Evolutionary conservation across 1,140 invertebrate genomes (phyloP), one percentile per base, ranked within the genome.

Genomic region (Drosophila ercepeae): DNA sequence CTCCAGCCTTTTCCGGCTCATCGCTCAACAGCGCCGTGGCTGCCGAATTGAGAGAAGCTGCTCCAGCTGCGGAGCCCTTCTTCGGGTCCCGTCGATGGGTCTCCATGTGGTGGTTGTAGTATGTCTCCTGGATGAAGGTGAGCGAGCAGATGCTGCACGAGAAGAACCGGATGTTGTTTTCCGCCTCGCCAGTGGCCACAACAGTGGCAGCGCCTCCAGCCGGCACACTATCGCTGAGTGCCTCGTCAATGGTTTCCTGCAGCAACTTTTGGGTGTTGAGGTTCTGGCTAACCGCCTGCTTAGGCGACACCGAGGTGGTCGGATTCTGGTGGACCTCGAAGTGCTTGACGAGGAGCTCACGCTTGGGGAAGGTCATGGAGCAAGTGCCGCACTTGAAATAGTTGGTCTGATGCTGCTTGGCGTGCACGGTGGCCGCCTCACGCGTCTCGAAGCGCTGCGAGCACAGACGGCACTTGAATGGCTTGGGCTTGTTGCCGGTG

Each of bases 41-140:
- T 23, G 75, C 75, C 4, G 82, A 78, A 52, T 86, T 86, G 0
- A 86, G 58, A 0, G 63, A 69, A 18, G 83, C 57, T 21, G 65
- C 54, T 36, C 73, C 65, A 7, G 64, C 72, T 5, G 72, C 51
- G 1, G 61, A 44, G 9, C 54, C 29, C 1, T 44, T 53, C 72
- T 91, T 90, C 39, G 88, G 79, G 19, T 91, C 90, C 1, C 82
- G 84, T 14, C 89, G 82, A 59, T 91, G 91, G 2, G 90, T 88
- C 42, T 91, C 91, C 91, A 91, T 91, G 29, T 91, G 91, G 44
- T 91, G 91, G 67, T 90, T 90, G 59, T 91, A 91, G 59, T 91
- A 91, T 0, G 81, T 89, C 65, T 91, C 91, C 54, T 91, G 91
- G 8, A 91, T 88, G 49, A 91, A 91, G 4, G 91, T 91, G 34